Conservation (phyloP, 2,113 vertebrate species). For the Saimiri boliviensis region DNA sequence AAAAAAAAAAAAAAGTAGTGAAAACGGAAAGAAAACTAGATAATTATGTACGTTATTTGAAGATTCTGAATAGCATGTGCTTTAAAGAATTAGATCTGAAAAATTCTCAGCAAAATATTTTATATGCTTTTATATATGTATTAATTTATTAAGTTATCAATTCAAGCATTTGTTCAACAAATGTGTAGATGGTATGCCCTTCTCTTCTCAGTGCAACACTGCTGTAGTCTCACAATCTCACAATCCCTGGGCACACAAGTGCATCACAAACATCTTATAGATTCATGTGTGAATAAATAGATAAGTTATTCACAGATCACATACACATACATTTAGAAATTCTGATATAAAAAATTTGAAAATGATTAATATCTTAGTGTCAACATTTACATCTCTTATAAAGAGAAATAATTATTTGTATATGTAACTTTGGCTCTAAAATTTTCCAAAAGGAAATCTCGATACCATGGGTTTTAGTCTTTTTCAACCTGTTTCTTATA, state of each 20-base stretch:
- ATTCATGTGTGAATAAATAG: background rate
- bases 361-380: background rate
- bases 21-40: background rate
- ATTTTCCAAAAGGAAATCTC: background rate
- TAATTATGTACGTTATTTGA: background rate
- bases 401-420: background rate
- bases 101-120: background rate
- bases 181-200: background rate
- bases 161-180: background rate
- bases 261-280: background rate
- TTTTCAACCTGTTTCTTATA: background rate
- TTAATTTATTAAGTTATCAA: background rate
- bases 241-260: background rate
- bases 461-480: background rate
- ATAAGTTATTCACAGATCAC: background rate
- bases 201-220: background rate
- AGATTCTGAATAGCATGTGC: background rate
- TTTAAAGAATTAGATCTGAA: background rate
- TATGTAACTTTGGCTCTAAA: background rate
- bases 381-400: background rate
- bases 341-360: background rate
- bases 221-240: background rate
- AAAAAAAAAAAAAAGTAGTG: too few species aligned
- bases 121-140: background rate
- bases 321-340: background rate